Base-by-base conservation (phyloP, 1,140 invertebrate genomes). In the Belonocnema kinseyi region DNA sequence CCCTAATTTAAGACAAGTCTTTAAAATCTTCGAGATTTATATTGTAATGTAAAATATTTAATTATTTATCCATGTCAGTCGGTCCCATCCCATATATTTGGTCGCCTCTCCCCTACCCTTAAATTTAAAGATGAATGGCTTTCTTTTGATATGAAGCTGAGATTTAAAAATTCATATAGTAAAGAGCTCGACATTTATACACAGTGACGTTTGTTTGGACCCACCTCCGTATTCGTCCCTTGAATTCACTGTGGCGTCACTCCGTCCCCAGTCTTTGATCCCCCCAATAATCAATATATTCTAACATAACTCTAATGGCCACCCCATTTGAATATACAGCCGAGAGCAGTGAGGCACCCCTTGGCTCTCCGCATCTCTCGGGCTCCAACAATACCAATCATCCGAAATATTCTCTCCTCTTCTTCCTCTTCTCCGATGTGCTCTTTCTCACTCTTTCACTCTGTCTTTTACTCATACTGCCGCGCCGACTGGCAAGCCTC, bases 281-380 rank as follows among this genome's bases (percentile, higher is more conserved):
- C 87, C 88, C 89, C 88, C 90, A 90, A 90, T 91, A 91, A 91
- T 91, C 90, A 91, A 91, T 91, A 91, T 91, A 91, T 91, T 90
- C 90, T 89, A 91, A 88, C 89, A 90, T 90, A 91, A 90, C 89
- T 91, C 89, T 90, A 91, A 91, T 91, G 89, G 90, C 88, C 85
- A 89, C 85, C 87, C 88, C 85, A 91, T 91, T 91, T 91, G 90
- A 91, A 91, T 91, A 86, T 82, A 87, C 84, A 85, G 83, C 84
- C 87, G 81, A 88, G 78, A 80, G 81, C 79, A 85, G 46, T 19
- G 71, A 84, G 75, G 74, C 58, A 74, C 86, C 87, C 86, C 81
- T 87, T 80, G 81, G 79, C 77, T 85, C 83, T 84, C 76, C 75
- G 82, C 81, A 84, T 87, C 84, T 83, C 85, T 80, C 79, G 73